Base-by-base conservation (phyloP, 35 echinoderm and acorn worm genomes). In the Eucidaris tribuloides region DNA sequence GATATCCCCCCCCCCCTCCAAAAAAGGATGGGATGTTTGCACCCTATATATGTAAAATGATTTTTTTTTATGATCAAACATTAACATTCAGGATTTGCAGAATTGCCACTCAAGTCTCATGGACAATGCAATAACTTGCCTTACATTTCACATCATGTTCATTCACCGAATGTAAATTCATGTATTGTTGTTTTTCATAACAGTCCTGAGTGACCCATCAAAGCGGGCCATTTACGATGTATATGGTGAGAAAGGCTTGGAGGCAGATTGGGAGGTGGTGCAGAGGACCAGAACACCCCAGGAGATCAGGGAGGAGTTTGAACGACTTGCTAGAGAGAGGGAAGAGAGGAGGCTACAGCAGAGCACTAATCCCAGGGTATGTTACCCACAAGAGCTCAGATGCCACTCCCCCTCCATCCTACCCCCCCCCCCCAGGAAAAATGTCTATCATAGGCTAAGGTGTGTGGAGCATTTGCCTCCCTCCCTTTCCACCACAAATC, bases 201-300 rank as follows among this genome's bases (percentile, higher is more conserved):
- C 59, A 99, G 96, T 99, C 42, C 65, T 99, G 17, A 90, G 83
- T 83, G 86, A 97, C 13, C 90, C 89, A 39, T 57, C 80, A 18
- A 89, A 89, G 42, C 78, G 94, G 52, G 96, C 96, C 38, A 93
- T 99, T 32, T 99, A 99, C 83, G 96, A 99, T 81, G 91, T 99
- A 13, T 99, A 99, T 77, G 96, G 96, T 13, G 81, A 81, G 71
- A 93, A 93, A 32, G 96, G 96, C 3, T 71, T 99, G 41, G 96
- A 99, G 20, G 96, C 96, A 23, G 96, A 90, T 0, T 93, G 90
- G 96, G 90, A 99, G 13, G 25, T 97, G 9, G 83, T 97, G 20
- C 85, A 85, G 43, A 79, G 91, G 57, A 89, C 78, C 1, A 90
- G 90, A 65, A 93, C 90, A 5, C 86, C 96, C 20, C 65, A 82